These are phyloP conservation scores for Aleiodes alternator DNA, from an alignment of 2,888 invertebrate genomes.

Conservation along the genomic window DNA sequence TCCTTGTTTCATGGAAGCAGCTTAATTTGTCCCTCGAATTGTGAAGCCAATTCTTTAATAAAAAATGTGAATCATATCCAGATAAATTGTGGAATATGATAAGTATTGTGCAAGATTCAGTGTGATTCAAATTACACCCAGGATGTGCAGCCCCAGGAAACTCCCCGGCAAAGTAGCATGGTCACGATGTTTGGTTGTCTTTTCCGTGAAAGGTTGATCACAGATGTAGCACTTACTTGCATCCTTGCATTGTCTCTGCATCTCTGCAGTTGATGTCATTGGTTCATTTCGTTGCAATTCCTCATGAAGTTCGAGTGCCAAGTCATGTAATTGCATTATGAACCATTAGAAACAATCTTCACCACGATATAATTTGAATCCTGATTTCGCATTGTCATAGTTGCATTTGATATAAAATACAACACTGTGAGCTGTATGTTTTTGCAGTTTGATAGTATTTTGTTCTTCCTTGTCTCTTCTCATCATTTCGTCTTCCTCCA, in stretches of 20 bases:
- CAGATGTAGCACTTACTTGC: constrained; percentile 50
- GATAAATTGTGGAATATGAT: constrained; percentile 48
- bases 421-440: too few relatives aligned
- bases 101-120: background rate
- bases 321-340: constrained; percentile 33
- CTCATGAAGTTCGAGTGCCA: background rate
- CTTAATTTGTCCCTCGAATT: background rate
- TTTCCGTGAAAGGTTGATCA: constrained; percentile 6
- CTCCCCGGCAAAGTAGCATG: too few relatives aligned
- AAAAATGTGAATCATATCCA: constrained; percentile 40
- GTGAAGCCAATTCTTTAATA: too few relatives aligned
- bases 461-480: background rate
- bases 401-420: too few relatives aligned
- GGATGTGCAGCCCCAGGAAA: too few relatives aligned
- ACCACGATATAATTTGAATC: constrained; percentile 13
- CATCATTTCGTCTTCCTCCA: too few relatives aligned
- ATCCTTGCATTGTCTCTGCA: background rate
- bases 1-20: background rate
- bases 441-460: too few relatives aligned
- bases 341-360: constrained; percentile 50
- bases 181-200: too few relatives aligned
- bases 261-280: background rate
- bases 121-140: background rate
- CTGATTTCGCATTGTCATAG: too few relatives aligned
- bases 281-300: background rate